These are phyloP conservation scores for Diuraphis noxia DNA, from an alignment of 1,140 invertebrate genomes.

Conservation along the genomic window DNA sequence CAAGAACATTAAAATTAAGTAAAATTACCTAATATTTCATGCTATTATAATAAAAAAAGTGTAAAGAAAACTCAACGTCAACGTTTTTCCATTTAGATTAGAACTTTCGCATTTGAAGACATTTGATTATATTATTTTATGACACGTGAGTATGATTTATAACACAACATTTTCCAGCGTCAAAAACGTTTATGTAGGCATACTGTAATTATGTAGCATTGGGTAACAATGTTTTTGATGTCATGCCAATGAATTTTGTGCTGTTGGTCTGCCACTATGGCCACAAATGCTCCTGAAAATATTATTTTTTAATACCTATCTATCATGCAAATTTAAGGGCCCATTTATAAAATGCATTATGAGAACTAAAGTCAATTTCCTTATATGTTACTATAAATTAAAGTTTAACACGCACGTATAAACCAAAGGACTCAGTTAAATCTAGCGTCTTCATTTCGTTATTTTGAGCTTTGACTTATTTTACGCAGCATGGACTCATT, in stretches of 20 bases:
- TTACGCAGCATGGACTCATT: neutral
- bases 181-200: too few relatives aligned
- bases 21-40: neutral
- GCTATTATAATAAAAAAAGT: neutral
- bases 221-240: too few relatives aligned
- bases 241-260: neutral
- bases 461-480: neutral
- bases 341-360: neutral
- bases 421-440: neutral
- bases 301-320: neutral
- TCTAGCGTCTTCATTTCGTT: neutral
- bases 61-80: neutral
- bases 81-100: constrained; percentile 9
- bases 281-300: neutral
- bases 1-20: neutral
- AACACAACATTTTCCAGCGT: neutral
- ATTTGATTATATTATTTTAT: neutral
- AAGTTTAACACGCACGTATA: neutral
- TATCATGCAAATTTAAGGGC: neutral
- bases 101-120: neutral
- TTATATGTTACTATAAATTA: neutral
- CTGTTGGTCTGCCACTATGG: neutral
- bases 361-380: neutral
- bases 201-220: too few relatives aligned
- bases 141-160: neutral